Base-by-base conservation (phyloP, 2,888 invertebrate genomes). In the Leptothorax acervorum region DNA sequence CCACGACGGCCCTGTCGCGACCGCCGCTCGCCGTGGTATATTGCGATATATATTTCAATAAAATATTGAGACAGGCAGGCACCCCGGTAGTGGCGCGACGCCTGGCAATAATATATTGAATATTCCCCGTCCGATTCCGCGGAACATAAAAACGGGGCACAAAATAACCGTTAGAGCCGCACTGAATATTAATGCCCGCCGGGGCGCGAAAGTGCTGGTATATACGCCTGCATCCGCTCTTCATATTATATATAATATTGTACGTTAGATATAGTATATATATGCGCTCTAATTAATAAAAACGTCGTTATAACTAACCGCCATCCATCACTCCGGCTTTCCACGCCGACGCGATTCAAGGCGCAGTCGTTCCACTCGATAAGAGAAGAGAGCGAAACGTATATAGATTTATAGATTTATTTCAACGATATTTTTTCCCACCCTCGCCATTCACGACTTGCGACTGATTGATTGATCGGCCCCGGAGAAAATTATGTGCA, bases 11-110 rank as follows among this genome's bases (percentile, higher is more conserved):
- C 74, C 85, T 88, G 90, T 90, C 87, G 89, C 90, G 87, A 85
- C 63, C 88, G 79, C 85, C 85, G 82, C 68, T 83, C 86, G 57
- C 31, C 83, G 18, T 70, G 55, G 78, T 78, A 92, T 91, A 92
- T 91, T 91, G 89, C 88, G 88, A 92, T 90, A 90, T 92, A 91
- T 89, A 91, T 92, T 93, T 92, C 92, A 93, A 93, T 93, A 93
- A 93, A 93, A 92, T 92, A 93, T 92, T 91, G 92, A 92, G 91
- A 92, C 92, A 90, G 92, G 87, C 90, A 89, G 88, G 48, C 76
- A 65, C 75, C 86, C 55, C 55, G 85, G 82, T 73, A 83, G 73
- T 79, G 85, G 82, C 87, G 66, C 87, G 85, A 76, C 87, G 86
- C 84, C 89, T 85, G 87, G 85, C 88, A 90, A 92, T 92, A 92